Percentiles rank a stretch among this genome's conserved stretches.
Evolutionary conservation across 2,888 invertebrate genomes (phyloP).

Genomic region (Oscheius onirici): DNA sequence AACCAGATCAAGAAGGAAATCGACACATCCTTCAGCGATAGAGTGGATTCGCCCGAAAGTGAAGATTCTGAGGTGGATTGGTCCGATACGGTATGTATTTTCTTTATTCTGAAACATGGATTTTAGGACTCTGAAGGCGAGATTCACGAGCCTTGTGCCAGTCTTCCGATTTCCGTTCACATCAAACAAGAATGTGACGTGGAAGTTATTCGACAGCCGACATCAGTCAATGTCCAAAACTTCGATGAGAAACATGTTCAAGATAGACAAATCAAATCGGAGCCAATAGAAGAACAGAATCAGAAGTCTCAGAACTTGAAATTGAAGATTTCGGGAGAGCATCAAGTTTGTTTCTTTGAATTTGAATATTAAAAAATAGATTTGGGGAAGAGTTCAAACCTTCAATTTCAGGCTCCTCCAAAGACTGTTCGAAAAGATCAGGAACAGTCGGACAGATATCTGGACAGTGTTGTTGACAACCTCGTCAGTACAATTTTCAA

Average conservation of each 20-base stretch:
- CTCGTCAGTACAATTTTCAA: too few relatives aligned
- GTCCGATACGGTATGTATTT: slow-evolving; percentile 6
- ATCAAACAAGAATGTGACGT: background rate
- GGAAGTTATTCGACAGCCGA: background rate
- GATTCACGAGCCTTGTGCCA: background rate
- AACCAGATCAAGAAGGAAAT: background rate
- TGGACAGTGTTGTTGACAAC: too few relatives aligned
- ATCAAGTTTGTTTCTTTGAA: too few relatives aligned
- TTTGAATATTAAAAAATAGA: too few relatives aligned
- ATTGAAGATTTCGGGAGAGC: too few relatives aligned
- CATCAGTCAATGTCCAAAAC: background rate
- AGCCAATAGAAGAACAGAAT: too few relatives aligned
- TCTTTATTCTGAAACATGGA: background rate
- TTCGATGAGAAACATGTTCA: background rate
- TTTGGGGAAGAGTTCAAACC: too few relatives aligned
- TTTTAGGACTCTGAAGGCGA: background rate
- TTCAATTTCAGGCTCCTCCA: too few relatives aligned
- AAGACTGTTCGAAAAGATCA: too few relatives aligned
- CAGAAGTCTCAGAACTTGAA: too few relatives aligned
- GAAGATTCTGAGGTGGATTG: background rate
- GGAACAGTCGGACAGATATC: too few relatives aligned
- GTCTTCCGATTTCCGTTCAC: background rate
- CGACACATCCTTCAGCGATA: background rate
- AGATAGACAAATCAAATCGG: too few relatives aligned
- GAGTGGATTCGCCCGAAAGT: background rate